Evolutionary conservation across 2,888 invertebrate species (phyloP).

Genomic region (Galerucella pusilla): DNA sequence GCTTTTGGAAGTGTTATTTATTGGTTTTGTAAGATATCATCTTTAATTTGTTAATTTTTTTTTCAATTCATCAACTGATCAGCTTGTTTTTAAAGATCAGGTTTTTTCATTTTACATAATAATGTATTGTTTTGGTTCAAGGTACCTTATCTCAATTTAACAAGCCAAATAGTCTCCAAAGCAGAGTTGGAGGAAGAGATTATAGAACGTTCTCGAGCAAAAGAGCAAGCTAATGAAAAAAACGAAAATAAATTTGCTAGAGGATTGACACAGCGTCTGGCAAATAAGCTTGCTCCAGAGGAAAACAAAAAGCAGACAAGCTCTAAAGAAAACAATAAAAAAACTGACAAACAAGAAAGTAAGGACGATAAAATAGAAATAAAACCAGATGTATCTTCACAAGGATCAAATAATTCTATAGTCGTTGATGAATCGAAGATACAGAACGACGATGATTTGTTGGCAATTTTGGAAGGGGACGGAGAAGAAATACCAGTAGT

Average conservation of each 20-base stretch:
- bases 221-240: constrained; percentile 59
- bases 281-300: constrained; percentile 50
- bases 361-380: background rate
- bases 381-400: background rate
- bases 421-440: constrained; percentile 41
- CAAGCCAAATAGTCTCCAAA: constrained; percentile 69
- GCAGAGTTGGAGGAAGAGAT: constrained; percentile 69
- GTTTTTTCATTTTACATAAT: too few relatives aligned
- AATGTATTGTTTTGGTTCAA: constrained; percentile 7
- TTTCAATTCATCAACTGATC: too few relatives aligned
- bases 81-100: too few relatives aligned
- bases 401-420: constrained; percentile 34
- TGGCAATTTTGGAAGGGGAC: constrained; percentile 69
- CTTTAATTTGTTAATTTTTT: background rate
- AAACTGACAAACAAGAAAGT: background rate
- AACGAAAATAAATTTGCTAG: constrained; percentile 68
- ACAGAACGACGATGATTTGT: constrained; percentile 67
- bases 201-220: constrained; percentile 65
- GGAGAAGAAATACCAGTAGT: constrained; percentile 45
- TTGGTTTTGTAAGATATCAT: background rate
- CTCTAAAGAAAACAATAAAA: constrained; percentile 13
- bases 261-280: constrained; percentile 66
- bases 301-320: constrained; percentile 8
- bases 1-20: background rate
- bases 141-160: constrained; percentile 59